phyloP scores from a whole-genome alignment of 1,140 invertebrate genomes.

The Vanessa tameamea region DNA sequence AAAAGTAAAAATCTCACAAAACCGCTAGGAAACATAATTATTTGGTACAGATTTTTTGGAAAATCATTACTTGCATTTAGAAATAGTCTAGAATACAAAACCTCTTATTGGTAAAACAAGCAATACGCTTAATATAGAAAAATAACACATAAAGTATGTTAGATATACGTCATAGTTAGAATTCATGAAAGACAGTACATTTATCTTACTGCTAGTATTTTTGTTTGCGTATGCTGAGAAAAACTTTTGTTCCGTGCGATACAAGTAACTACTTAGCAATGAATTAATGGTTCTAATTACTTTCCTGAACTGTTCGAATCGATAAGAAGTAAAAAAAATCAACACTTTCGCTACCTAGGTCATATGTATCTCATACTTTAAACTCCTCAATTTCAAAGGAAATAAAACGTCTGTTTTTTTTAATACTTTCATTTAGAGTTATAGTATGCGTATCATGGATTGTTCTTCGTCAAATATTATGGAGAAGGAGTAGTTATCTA shows the following conservation, averaged over 20 bases:
- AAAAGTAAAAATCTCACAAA: not conserved
- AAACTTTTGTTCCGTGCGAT: slow-evolving; percentile 47
- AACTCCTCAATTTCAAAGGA: no score
- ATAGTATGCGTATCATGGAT: no score
- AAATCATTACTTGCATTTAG: not conserved
- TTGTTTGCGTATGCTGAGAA: slow-evolving; percentile 36
- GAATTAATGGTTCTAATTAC: slow-evolving; percentile 37
- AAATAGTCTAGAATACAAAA: not conserved
- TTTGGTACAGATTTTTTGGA: not conserved
- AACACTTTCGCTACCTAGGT: not conserved
- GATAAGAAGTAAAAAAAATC: slow-evolving; percentile 24
- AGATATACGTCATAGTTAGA: no score
- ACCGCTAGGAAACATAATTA: not conserved
- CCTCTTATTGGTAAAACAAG: not conserved
- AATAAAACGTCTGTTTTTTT: no score
- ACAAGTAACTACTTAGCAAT: slow-evolving; percentile 40
- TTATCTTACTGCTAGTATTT: slow-evolving; percentile 42
- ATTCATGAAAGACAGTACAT: slow-evolving; percentile 23
- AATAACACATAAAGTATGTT: not conserved
- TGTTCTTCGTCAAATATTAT: no score
- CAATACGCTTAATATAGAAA: no score
- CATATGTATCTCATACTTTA: no score
- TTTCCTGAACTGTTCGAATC: slow-evolving; percentile 18
- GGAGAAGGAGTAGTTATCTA: no score
- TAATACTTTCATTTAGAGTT: no score